Evolutionary conservation across 2,797 vertebrate species (phyloP), one percentile per base, ranked within the genome.

Genomic region (Cottoperca gobio): DNA sequence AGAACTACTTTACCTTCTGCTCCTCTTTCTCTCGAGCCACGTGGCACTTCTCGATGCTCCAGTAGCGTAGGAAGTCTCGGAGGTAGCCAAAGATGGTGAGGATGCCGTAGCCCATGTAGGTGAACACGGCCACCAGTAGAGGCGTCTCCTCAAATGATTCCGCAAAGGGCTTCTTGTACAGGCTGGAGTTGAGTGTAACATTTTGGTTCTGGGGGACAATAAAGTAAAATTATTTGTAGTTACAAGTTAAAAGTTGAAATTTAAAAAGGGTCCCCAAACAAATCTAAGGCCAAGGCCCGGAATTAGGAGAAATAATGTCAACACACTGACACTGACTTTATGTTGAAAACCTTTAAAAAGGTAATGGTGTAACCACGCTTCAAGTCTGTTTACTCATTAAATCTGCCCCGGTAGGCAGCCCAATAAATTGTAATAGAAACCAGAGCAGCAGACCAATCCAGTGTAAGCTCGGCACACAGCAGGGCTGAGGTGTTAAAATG

Each of bases 11-110:
- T 92, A 98, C 98, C 96, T 96, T 97, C 88, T 99, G 98, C 78
- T 98, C 96, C 55, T 96, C 95, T 89, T 97, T 95, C 88, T 99
- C 98, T 12, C 94, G 95, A 73, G 97, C 97, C 87, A 97, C 94
- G 50, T 97, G 94, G 89, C 97, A 98, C 82, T 97, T 98, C 88
- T 99, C 97, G 37, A 99, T 96, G 91, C 96, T 96, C 97, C 97
- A 98, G n/a, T 97, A 91, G 59, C 98, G 95, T 70, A 99, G 92
- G 91, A 99, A 98, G 91, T 99, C 98, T 64, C 97, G 92, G 88
- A 99, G 95, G 89, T 99, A 99, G n/a, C 97, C 98, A 43, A 99
- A 99, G 81, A 99, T 90, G 52, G 98, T 99, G 79, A 99, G 97
- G 69, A 99, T 97, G 58, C 97, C 97, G 0, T 99, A 99, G 21